Evolutionary conservation across 2,797 vertebrate species (phyloP).

Genomic region (Sebastes nivosus): DNA sequence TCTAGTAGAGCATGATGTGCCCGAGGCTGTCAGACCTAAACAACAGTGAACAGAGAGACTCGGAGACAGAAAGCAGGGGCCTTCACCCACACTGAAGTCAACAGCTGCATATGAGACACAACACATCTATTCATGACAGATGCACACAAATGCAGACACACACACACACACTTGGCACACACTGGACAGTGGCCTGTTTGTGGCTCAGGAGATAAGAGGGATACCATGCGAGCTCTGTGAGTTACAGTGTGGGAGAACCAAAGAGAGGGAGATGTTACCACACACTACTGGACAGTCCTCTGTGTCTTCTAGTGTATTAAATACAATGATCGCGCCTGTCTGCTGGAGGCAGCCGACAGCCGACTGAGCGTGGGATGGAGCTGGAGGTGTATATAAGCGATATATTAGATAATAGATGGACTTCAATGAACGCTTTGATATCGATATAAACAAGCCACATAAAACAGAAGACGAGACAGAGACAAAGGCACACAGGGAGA

Average conservation of each 20-base stretch:
- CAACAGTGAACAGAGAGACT: conserved; percentile 44
- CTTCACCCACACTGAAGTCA: conserved; percentile 52
- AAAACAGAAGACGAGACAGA: conserved; percentile 20
- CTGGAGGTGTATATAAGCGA: conserved; percentile 63
- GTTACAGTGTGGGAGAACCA: conserved; percentile 65
- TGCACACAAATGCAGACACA: conserved; percentile 46
- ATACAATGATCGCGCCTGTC: conserved; percentile 71
- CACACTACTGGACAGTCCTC: conserved; percentile 58
- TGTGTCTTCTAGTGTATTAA: conserved; percentile 56
- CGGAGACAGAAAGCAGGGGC: conserved; percentile 28
- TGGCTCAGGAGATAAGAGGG: conserved; percentile 66
- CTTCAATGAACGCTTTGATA: conserved; percentile 68
- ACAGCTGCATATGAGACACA: conserved; percentile 74
- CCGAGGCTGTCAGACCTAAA: conserved; percentile 28
- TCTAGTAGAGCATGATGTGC: conserved; percentile 33
- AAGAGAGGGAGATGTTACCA: conserved; percentile 57
- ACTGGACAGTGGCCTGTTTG: conserved; percentile 71
- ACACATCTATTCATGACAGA: conserved; percentile 72
- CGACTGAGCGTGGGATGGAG: conserved; percentile 57
- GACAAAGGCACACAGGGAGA: conserved; percentile 6
- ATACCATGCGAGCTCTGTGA: conserved; percentile 64
- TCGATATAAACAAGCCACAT: conserved; percentile 54
- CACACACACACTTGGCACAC: conserved; percentile 59
- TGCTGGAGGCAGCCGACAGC: conserved; percentile 40
- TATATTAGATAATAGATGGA: conserved; percentile 58